Evolutionary conservation across 2,797 vertebrate species (phyloP).

Genomic region (Sphenopsis melanotis): DNA sequence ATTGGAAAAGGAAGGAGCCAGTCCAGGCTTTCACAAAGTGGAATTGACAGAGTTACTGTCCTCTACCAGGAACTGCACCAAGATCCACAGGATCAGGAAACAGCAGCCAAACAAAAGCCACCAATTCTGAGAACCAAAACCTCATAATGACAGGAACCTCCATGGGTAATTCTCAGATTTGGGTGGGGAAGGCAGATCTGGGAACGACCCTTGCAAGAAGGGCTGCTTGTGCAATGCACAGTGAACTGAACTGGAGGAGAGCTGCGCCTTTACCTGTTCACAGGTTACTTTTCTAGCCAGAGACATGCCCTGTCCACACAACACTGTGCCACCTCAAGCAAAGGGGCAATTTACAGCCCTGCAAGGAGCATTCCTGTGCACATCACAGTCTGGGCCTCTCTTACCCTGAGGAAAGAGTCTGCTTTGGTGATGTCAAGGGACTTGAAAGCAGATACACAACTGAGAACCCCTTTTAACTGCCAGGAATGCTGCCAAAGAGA

Average conservation of each 20-base stretch:
- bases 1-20: not conserved
- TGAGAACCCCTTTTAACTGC: not conserved
- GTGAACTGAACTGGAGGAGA: not conserved
- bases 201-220: not conserved
- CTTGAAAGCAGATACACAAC: not conserved
- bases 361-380: not conserved
- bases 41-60: not conserved
- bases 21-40: not conserved
- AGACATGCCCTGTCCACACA: not conserved
- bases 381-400: not conserved
- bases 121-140: not conserved
- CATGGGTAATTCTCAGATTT: not conserved
- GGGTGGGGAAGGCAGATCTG: not conserved
- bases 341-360: not conserved
- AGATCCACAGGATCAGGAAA: not conserved
- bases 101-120: not conserved
- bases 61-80: not conserved
- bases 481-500: not conserved
- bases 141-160: not conserved
- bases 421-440: not conserved
- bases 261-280: not conserved
- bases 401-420: not conserved
- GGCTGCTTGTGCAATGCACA: not conserved
- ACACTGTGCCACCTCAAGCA: not conserved
- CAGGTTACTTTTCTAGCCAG: not conserved